These are phyloP conservation scores for Apteryx owenii DNA, from an alignment of 2,113 vertebrate species.

Conservation along the genomic window DNA sequence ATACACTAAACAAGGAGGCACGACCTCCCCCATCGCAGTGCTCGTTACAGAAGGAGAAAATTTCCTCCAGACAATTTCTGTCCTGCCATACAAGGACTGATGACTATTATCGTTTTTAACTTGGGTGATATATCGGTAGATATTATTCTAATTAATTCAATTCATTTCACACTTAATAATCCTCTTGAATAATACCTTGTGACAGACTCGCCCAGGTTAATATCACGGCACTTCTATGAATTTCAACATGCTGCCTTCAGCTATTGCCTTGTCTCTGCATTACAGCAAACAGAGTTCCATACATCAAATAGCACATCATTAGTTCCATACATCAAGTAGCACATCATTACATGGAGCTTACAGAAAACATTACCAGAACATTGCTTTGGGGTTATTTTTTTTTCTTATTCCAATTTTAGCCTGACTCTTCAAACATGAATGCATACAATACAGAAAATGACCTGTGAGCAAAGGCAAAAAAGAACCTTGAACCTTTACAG, in stretches of 20 bases:
- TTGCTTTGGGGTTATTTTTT: neutral
- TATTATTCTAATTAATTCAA: neutral
- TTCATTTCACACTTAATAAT: neutral
- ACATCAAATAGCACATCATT: fast-evolving
- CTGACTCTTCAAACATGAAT: neutral
- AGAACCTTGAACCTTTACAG: fast-evolving
- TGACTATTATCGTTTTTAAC: neutral
- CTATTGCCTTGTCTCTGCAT: neutral
- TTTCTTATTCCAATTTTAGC: neutral
- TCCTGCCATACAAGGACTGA: neutral
- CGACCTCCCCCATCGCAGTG: fast-evolving
- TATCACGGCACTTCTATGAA: fast-evolving
- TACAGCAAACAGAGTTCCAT: neutral
- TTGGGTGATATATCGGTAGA: neutral
- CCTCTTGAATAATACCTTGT: neutral
- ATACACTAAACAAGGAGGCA: fast-evolving
- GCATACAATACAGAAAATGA: neutral
- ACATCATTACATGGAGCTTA: fast-evolving
- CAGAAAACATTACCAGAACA: neutral
- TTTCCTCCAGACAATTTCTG: neutral
- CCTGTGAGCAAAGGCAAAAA: neutral
- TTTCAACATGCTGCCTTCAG: neutral
- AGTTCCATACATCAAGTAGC: neutral
- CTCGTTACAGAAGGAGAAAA: neutral
- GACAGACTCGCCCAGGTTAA: neutral